These are phyloP conservation scores for Drosophila chauvacae DNA, from an alignment of 1,140 invertebrate genomes.

Conservation along the genomic window DNA sequence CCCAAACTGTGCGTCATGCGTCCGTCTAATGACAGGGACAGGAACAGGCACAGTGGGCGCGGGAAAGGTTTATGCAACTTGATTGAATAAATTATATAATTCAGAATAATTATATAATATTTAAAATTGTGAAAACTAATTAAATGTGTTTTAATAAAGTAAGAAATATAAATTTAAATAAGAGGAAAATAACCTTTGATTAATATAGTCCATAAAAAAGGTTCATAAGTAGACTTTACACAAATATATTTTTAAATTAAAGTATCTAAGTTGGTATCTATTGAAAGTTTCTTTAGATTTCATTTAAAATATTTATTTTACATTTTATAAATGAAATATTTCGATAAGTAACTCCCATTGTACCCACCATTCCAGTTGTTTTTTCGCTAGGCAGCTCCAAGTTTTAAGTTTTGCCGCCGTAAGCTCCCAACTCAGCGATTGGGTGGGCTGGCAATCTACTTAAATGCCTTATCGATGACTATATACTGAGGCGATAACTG, in stretches of 20 bases:
- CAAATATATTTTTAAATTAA: too few relatives aligned
- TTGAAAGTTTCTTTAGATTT: not conserved
- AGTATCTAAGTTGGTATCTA: too few relatives aligned
- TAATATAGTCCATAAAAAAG: too few relatives aligned
- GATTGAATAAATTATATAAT: not conserved
- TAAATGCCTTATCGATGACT: constrained; percentile 65
- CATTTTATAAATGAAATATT: not conserved
- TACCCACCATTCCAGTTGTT: constrained; percentile 36
- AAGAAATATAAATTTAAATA: too few relatives aligned
- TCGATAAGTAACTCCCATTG: not conserved
- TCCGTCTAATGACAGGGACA: constrained; percentile 60
- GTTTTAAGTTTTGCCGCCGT: constrained; percentile 50
- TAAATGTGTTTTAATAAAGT: not conserved
- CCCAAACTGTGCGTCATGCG: constrained; percentile 73
- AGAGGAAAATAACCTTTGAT: too few relatives aligned
- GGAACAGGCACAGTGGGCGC: constrained; percentile 42
- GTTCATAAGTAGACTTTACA: too few relatives aligned
- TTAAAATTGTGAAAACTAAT: not conserved
- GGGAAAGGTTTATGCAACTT: not conserved
- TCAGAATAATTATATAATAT: too few relatives aligned
- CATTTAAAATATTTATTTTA: not conserved
- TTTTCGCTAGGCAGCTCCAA: constrained; percentile 56
- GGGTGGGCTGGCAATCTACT: constrained; percentile 45
- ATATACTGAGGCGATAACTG: constrained; percentile 19
- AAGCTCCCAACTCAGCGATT: not conserved